Conservation (phyloP, 2,888 invertebrate genomes). For the Chloromyia formosa region DNA sequence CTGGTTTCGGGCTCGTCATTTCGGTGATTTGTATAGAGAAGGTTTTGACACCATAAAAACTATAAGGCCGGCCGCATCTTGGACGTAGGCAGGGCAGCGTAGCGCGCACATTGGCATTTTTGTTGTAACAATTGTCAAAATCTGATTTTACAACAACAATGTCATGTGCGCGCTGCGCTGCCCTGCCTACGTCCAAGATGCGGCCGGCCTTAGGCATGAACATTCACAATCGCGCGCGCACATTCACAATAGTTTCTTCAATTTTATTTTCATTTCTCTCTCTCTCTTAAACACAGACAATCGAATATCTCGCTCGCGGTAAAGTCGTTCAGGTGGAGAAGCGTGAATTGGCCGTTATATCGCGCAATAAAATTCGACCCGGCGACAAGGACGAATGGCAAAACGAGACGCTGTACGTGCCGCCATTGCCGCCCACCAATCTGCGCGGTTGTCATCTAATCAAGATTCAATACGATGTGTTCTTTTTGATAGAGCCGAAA, state of each 20-base stretch:
- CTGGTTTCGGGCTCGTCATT: too few species aligned
- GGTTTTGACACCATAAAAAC: too few species aligned
- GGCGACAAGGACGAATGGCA: slow-evolving; percentile 86
- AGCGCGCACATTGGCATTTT: background rate
- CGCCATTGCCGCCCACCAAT: slow-evolving; percentile 93
- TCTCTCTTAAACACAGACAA: slow-evolving; percentile 71
- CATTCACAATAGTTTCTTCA: background rate
- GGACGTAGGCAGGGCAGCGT: too few species aligned
- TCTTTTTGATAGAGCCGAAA: slow-evolving; percentile 90
- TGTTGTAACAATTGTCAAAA: too few species aligned
- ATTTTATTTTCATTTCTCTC: background rate
- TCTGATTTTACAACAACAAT: too few species aligned
- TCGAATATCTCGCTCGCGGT: slow-evolving; percentile 86
- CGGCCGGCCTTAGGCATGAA: too few species aligned
- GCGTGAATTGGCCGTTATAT: slow-evolving; percentile 81
- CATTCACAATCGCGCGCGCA: too few species aligned
- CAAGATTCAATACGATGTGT: slow-evolving; percentile 91
- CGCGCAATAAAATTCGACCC: slow-evolving; percentile 82
- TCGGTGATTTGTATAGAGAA: too few species aligned
- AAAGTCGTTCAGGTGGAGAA: slow-evolving; percentile 88
- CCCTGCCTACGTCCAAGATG: too few species aligned
- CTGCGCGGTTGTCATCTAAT: slow-evolving; percentile 93
- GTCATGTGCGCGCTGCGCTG: too few species aligned
- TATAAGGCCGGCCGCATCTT: too few species aligned
- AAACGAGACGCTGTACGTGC: slow-evolving; percentile 88